Evolutionary conservation across 1,140 invertebrate species (phyloP), one percentile per base, ranked within the genome.

Genomic region (Pygmarrhopalites habei): DNA sequence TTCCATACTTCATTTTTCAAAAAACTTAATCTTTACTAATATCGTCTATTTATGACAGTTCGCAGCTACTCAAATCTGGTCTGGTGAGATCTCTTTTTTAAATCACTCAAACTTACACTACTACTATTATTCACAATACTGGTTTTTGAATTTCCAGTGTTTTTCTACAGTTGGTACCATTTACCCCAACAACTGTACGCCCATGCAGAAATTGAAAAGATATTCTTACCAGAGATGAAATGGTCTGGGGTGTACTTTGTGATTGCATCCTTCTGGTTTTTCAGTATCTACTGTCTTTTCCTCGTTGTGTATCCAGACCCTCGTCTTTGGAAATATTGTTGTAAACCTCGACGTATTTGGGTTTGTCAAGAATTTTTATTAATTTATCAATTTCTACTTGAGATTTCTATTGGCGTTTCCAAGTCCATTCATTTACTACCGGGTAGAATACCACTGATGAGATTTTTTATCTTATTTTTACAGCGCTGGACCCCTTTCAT

Each of bases 291-390:
- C 25, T 25, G 49, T 23, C 49, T 52, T 2, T 3, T 52, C n/a
- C 5, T 52, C 14, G 49, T 52, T n/a, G 49, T 52, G 7, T 52
- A 52, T 29, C 49, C 49, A 10, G 49, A 52, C 25, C 49, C 49
- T 26, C 19, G 49, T 12, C 19, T 12, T 14, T 52, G 49, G 49
- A 26, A 26, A 26, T 52, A 7, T 29, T 52, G 49, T 23, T 28
- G 14, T 29, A 15, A 23, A 12, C 49, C 49, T 5, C 49, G 49
- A 14, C 19, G 49, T 5, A 10, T 23, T 29, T 28, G 23, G 49
- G 49, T 52, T 19, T 28, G 23, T 21, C 12, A 12, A 41, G 39
- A 41, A n/a, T 41, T 41, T 12, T 12, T 41, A 12, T 12, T n/a
- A 41, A n/a, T n/a, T n/a, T n/a, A n/a, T n/a, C n/a, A n/a, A n/a